Evolutionary conservation across 2,113 vertebrate genomes (phyloP), one percentile per base, ranked within the genome.

Genomic region (Pteruthius melanotis): DNA sequence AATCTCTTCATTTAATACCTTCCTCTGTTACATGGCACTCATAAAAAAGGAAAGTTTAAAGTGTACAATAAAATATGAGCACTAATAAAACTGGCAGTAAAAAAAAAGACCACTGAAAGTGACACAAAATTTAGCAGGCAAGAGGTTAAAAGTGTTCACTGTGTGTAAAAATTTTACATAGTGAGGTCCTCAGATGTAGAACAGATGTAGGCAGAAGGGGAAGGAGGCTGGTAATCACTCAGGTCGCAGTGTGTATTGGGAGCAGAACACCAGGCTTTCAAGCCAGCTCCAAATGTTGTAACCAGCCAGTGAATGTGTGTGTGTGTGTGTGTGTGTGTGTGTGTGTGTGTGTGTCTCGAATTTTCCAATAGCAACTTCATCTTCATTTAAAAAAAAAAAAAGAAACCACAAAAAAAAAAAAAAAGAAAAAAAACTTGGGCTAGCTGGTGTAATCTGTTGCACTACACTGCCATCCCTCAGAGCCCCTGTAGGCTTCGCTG

Each of bases 401-500:
- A 37, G 35, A 28, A 45, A 16, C 15, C 42, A 42, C 11, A 47
- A 21, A 47, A 50, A 50, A 49, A 63, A 50, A 72, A 70, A 35
- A 44, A 42, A 7, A 27, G 80, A 91, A 47, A 75, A 97, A 77
- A 37, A 87, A 95, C 96, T 97, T 97, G 97, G 98, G 98, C 98
- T 97, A 97, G 98, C 98, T 98, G 97, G 98, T 98, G 98, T 98
- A 98, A 98, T 98, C 98, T 98, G 98, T 98, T 98, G 98, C 98
- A 98, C 98, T 97, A 94, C 94, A 97, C 98, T 98, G 98, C 98
- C 97, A 99, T 99, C 99, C 99, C 99, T 98, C 94, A 83, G 98
- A 98, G 98, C 98, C 99, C 98, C 99, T 98, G 98, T 98, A 99
- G 98, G 99, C 99, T 99, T 98, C 98, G 98, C 99, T 99, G 99